Base-by-base conservation (phyloP, 1,140 invertebrate genomes). In the Pomacea maculata region DNA sequence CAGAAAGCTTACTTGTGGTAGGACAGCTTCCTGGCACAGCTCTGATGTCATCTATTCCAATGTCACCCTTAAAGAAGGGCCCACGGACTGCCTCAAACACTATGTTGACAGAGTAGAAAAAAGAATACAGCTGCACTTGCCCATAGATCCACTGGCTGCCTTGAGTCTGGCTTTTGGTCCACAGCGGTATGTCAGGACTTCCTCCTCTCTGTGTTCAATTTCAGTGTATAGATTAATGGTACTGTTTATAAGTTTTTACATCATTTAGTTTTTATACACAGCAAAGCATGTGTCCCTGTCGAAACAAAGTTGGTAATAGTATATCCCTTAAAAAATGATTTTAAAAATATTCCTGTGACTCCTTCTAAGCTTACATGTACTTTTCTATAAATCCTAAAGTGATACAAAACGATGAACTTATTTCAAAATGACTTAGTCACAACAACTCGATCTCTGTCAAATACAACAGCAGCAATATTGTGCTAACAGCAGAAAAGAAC, bases 31-130 rank as follows among this genome's bases (percentile, higher is more conserved):
- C 94, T 72, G 92, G 92, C 12, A 92, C 90, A 79, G 94, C 93
- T 7, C 94, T 93, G 64, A 95, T 92, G 80, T 95, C 94, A 87
- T 95, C 95, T 29, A 95, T 93, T 12, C 94, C 94, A 85, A 95
- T 95, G 83, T 95, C 94, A 15, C 94, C 94, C 83, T 94, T 89
- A 64, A 57, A 83, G 29, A 57, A 61, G 9, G 94, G 94, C 8
- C 95, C 95, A 17, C 94, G 80, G 65, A 65, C 79, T 76, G 45
- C 86, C 84, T 79, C 83, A 67, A 82, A 78, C 34, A 73, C 74
- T 19, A 81, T 54, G 61, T 77, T 64, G 64, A 34, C 61, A 57
- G 68, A 14, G 25, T n/a, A 34, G 25, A 73, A 14, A 34, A 65
- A 73, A 11, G 52, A 83, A 52, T 83, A 63, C 29, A 89, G 84